Base-by-base conservation (phyloP, 2,113 vertebrate species). In the Caloenas nicobarica region DNA sequence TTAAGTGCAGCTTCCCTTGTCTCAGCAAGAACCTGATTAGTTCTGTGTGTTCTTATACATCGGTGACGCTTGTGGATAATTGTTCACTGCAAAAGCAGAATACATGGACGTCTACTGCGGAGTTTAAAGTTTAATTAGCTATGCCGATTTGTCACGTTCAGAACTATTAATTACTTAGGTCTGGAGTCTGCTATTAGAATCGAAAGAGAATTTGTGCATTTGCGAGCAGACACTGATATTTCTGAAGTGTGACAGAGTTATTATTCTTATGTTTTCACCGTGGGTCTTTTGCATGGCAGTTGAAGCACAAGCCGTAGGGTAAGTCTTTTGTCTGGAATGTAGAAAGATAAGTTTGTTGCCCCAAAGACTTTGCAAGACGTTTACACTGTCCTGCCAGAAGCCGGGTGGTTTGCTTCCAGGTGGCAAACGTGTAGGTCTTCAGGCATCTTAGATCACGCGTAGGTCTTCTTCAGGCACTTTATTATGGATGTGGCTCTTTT, bases 1-100 rank as follows among this genome's bases (percentile, higher is more conserved):
- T 64, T 24, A 82, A 91, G 58, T 66, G 73, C 83, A 76, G 79
- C 82, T 94, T 93, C 86, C 6, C 0, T 91, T 26, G 46, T 48
- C 81, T 93, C 89, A 93, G 92, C 86, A 92, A 82, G 86, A 88
- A 22, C 79, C 74, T 61, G 86, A 86, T 94, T 68, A 94, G 77
- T 70, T 86, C 89, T 94, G 13, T 89, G 87, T 93, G 61, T 38
- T 88, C 70, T 64, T 74, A 62, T 34, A 48, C 17, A 3, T 70
- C 0, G 2, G 29, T 54, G 70, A 80, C 77, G 81, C 61, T 68
- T 34, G 0, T 9, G 9, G 86, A 44, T 90, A 61, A 78, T 62
- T 42, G 68, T 76, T 93, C 40, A 3, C 71, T 82, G 77, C 72
- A 33, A 68, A 29, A 82, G 54, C 66, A 69, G 57, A 74, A 72